These are phyloP conservation scores for Lordiphosa mommai DNA, from an alignment of 1,140 invertebrate species.

Conservation along the genomic window DNA sequence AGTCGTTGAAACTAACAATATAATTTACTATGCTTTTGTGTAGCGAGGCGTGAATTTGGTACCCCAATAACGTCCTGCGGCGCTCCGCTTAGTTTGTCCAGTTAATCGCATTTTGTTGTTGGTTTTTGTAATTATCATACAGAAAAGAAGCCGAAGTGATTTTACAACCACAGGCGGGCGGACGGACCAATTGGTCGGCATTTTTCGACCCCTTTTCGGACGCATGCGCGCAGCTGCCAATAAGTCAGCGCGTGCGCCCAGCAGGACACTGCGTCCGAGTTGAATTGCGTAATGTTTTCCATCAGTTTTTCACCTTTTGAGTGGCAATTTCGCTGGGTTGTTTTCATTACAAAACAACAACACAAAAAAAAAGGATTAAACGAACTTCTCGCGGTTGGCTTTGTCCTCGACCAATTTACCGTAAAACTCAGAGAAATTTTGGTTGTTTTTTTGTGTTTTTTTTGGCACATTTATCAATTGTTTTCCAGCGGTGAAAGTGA, in stretches of 20 bases:
- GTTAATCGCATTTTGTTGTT: constrained; percentile 67
- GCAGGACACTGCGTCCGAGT: constrained; percentile 36
- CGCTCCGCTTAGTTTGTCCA: constrained; percentile 18
- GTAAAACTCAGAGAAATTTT: constrained; percentile 45
- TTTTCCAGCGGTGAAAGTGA: constrained; percentile 57
- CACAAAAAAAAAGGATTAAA: constrained; percentile 51
- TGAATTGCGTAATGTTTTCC: constrained; percentile 36
- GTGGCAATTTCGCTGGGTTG: constrained; percentile 51
- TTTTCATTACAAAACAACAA: constrained; percentile 13
- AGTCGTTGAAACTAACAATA: constrained; percentile 63
- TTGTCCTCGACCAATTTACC: constrained; percentile 63
- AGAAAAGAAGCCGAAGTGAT: constrained; percentile 41
- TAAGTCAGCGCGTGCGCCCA: constrained; percentile 61
- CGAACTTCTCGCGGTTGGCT: constrained; percentile 36
- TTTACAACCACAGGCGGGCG: constrained; percentile 52
- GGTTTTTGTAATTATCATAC: constrained; percentile 61
- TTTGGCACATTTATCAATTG: constrained; percentile 60
- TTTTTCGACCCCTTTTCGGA: constrained; percentile 50
- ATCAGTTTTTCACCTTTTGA: constrained; percentile 69
- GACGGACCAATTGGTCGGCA: background rate
- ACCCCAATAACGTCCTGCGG: constrained; percentile 22
- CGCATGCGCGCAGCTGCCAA: constrained; percentile 59
- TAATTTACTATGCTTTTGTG: constrained; percentile 79
- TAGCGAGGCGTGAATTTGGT: constrained; percentile 76
- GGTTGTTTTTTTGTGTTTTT: constrained; percentile 29